Evolutionary conservation across 2,113 vertebrate genomes (phyloP), one percentile per base, ranked within the genome.

Genomic region (Australoheros scitulus): DNA sequence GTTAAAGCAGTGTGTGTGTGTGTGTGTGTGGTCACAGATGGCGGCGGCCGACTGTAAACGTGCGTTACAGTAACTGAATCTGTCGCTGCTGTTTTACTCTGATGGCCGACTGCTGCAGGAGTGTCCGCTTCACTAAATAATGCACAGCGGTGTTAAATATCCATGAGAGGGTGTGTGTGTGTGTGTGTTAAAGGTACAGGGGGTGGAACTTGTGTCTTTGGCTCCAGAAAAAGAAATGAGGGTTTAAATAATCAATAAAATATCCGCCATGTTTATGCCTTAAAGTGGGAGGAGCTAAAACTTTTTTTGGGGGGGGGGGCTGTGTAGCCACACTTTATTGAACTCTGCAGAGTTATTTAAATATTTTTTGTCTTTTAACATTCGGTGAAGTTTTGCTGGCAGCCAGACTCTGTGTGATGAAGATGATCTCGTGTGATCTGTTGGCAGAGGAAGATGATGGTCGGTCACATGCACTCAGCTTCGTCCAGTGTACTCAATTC

Each of bases 101-200:
- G 81, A 87, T 76, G 78, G 85, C 68, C 61, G 75, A 50, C 86
- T 81, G 84, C 87, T 85, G 76, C 88, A 60, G 70, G 81, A 61
- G 84, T 77, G 83, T 91, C 92, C 89, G 87, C 91, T 79, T 84
- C 87, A 85, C 91, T 94, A 83, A 95, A 96, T 96, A 94, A 96
- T 96, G 94, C 85, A 96, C 75, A 24, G 41, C 7, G 36, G 38
- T 58, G 81, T 95, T 92, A 95, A 96, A 94, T 92, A 94, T 95
- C 93, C 91, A 94, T 76, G 43, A 94, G 89, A 63, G 50, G 26
- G 13, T 70, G 57, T 47, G 52, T 52, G 76, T 61, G 43, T 56
- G 59, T 61, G 79, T 61, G 14, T 14, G 52, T 11, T 59, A n/a
- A 80, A 52, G 26, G 52, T 61, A 18, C 29, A 0, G 38, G 7